Percentiles rank a stretch among this genome's conserved stretches.
phyloP scores from a whole-genome alignment of 2,113 vertebrate species.

The Hippopotamus amphibius region DNA sequence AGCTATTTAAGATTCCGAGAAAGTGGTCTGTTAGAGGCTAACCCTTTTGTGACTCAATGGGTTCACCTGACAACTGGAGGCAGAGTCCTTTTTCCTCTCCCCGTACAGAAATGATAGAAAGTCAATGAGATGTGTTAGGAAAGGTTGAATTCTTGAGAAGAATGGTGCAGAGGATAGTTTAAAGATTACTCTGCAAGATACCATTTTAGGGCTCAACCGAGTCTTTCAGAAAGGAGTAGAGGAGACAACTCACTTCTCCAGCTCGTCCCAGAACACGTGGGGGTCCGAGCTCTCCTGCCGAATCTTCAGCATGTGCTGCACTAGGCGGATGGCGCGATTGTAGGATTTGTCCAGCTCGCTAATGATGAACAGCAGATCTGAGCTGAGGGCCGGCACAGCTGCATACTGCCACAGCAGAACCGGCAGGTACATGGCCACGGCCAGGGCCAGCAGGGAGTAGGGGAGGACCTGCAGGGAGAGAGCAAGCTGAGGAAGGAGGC shows the following conservation, averaged over 20 bases:
- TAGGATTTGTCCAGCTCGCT: conserved; percentile 98
- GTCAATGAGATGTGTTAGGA: neutral
- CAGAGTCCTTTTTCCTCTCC: neutral
- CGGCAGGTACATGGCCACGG: conserved; percentile 95
- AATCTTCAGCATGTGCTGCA: conserved; percentile 95
- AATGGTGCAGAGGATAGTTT: neutral
- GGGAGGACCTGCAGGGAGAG: conserved; percentile 89
- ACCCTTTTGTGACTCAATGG: neutral
- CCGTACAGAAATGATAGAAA: neutral
- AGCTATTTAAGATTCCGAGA: neutral
- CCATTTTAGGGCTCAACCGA: neutral
- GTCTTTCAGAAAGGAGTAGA: neutral
- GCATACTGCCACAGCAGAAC: conserved; percentile 95
- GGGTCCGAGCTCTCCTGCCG: conserved; percentile 89
- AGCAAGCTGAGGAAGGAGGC: neutral
- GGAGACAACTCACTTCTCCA: conserved; percentile 89
- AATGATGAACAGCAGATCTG: conserved; percentile 95
- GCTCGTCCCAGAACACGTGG: conserved; percentile 92
- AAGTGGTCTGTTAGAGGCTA: neutral
- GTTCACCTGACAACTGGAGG: neutral
- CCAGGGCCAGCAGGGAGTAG: conserved; percentile 95
- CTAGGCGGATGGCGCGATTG: conserved; percentile 96
- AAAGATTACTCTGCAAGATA: neutral
- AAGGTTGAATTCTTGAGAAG: neutral
- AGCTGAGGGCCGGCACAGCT: conserved; percentile 90